Conservation (phyloP, 2,888 invertebrate genomes). For the Pimpla rufipes region DNA sequence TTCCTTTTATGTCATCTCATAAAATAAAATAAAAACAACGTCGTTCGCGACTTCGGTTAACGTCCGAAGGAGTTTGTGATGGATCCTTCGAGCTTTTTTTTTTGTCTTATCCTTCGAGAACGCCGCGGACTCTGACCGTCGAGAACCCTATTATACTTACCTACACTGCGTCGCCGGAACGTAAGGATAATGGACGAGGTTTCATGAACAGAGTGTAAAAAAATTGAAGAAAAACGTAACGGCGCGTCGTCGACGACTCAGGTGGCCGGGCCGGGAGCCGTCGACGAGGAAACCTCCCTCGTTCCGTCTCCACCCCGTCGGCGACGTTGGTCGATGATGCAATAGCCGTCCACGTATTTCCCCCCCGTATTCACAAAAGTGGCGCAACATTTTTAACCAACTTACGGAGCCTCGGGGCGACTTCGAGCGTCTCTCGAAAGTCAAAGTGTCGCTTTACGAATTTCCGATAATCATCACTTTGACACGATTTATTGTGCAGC, state of each 20-base stretch:
- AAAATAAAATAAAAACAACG: background rate
- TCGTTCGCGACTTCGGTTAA: background rate
- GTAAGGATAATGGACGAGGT: slow-evolving; percentile 58
- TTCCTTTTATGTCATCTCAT: background rate
- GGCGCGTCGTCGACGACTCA: slow-evolving; percentile 17
- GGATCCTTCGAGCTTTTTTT: slow-evolving; percentile 7
- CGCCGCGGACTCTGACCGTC: background rate
- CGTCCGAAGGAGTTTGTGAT: slow-evolving; percentile 14
- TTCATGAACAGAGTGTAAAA: slow-evolving; percentile 38
- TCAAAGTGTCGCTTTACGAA: background rate
- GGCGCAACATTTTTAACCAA: slow-evolving; percentile 2
- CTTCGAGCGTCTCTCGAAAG: background rate
- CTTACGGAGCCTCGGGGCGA: background rate
- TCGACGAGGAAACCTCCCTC: background rate
- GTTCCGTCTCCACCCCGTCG: background rate
- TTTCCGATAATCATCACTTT: background rate
- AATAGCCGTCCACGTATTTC: background rate
- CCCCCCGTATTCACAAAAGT: background rate
- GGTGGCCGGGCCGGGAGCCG: slow-evolving; percentile 10
- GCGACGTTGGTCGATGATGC: background rate
- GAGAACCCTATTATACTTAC: slow-evolving; percentile 13
- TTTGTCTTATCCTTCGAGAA: slow-evolving; percentile 4
- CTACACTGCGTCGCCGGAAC: slow-evolving; percentile 22
- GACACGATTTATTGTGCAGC: background rate
- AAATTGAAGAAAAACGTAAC: slow-evolving; percentile 38